Percentiles rank a stretch among this genome's conserved stretches.
These are phyloP conservation scores for Anguilla rostrata DNA, from an alignment of 2,113 vertebrate species.

Conservation along the genomic window DNA sequence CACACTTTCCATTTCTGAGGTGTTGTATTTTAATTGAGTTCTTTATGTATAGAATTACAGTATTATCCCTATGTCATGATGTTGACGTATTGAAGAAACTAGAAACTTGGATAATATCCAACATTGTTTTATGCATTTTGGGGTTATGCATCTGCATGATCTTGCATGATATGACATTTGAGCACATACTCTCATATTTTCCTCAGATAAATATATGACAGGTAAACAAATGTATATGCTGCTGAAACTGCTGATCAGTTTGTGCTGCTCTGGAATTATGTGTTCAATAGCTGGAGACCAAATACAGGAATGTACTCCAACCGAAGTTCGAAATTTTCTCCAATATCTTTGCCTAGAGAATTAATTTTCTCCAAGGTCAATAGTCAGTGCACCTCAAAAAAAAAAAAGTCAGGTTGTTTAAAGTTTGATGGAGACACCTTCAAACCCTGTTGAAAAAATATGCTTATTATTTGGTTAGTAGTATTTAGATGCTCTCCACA, in stretches of 20 bases:
- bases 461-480: constrained; percentile 26
- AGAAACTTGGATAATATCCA: no score
- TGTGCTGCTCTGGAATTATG: neutral
- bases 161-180: no score
- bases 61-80: no score
- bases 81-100: no score
- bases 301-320: neutral
- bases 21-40: no score
- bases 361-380: neutral
- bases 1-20: neutral
- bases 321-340: neutral
- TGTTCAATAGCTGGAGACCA: neutral
- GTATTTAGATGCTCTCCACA: neutral
- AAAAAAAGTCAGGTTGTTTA: neutral
- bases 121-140: no score
- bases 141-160: no score
- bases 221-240: no score
- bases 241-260: neutral
- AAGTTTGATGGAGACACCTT: neutral
- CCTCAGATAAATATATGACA: no score
- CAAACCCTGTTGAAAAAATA: neutral
- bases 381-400: neutral
- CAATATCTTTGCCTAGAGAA: neutral
- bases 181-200: no score
- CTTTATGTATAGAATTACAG: no score